Base-by-base conservation (phyloP, 2,888 invertebrate genomes). In the Ochropacha duplaris region DNA sequence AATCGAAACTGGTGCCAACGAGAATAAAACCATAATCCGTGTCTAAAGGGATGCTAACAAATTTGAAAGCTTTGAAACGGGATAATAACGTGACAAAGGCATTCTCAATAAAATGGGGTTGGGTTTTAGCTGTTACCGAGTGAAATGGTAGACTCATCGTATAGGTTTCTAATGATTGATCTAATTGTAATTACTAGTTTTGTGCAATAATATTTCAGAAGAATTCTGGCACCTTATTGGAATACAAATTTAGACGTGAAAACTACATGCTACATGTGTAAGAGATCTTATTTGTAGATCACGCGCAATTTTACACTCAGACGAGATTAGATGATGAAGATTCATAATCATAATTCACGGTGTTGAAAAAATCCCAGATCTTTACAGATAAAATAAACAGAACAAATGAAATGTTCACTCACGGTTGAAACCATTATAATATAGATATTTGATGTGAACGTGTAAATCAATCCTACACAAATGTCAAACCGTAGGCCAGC, bases 1-100 rank as follows among this genome's bases (percentile, higher is more conserved):
- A 87, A 86, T 87, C 82, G 82, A 86, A 89, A 83, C 84, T 72
- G 81, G 85, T 81, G 81, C 75, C 71, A 69, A 69, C 62, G 72
- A 74, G 72, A 80, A 82, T 77, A 76, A 74, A 82, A 81, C 73
- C 69, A 71, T 64, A 68, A 72, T 69, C 68, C 63, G 66, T 72
- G 69, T 76, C 65, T 61, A 57, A 68, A 68, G 73, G 74, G 70
- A 66, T 68, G 71, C 70, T 66, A 67, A 66, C 69, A 74, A 66
- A 68, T n/a, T 12, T 58, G 31, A 12, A 31, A 31, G 31, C 31
- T 64, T 65, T 28, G 52, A 61, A 68, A 6, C 5, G 16, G 16
- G n/a, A n/a, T 39, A 39, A n/a, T 39, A 39, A 36, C 36, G 36
- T 39, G 39, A n/a, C 39, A 39, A n/a, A 39, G 39, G 16, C 4